Evolutionary conservation across 2,888 invertebrate genomes (phyloP).

Genomic region (Acronicta psi): DNA sequence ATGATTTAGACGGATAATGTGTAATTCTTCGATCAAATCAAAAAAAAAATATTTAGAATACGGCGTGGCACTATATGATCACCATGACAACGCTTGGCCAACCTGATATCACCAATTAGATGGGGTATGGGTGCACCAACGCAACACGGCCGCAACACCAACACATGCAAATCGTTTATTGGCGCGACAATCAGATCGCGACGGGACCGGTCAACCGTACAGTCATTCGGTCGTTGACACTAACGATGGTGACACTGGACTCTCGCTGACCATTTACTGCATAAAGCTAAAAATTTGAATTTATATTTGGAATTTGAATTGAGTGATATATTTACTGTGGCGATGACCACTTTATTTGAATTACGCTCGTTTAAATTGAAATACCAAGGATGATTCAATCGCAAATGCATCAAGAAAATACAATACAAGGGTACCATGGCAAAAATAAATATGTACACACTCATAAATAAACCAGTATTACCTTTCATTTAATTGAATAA

Average conservation of each 20-base stretch:
- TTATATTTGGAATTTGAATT: conserved; percentile 13
- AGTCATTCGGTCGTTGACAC: conserved; percentile 79
- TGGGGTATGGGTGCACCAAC: conserved; percentile 76
- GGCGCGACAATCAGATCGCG: conserved; percentile 86
- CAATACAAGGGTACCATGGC: not conserved
- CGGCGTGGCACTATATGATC: conserved; percentile 35
- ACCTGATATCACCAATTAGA: conserved; percentile 74
- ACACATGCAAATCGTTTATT: conserved; percentile 87
- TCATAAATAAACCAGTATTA: not conserved
- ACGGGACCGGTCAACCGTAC: conserved; percentile 83
- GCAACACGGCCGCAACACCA: conserved; percentile 68
- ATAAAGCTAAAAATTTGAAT: conserved; percentile 13
- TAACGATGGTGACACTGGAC: conserved; percentile 66
- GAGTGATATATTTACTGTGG: conserved; percentile 12
- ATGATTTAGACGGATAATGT: conserved; percentile 30
- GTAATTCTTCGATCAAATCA: no score
- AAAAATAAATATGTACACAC: no score
- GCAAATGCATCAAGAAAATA: not conserved
- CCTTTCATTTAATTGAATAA: not conserved
- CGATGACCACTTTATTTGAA: conserved; percentile 9
- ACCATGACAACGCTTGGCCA: conserved; percentile 61
- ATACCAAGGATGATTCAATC: conserved; percentile 7
- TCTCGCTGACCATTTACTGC: conserved; percentile 37
- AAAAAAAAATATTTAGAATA: conserved; percentile 3
- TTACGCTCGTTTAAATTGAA: conserved; percentile 7